Evolutionary conservation across 2,888 invertebrate genomes (phyloP), one percentile per base, ranked within the genome.

Genomic region (Cheilosia urbana): DNA sequence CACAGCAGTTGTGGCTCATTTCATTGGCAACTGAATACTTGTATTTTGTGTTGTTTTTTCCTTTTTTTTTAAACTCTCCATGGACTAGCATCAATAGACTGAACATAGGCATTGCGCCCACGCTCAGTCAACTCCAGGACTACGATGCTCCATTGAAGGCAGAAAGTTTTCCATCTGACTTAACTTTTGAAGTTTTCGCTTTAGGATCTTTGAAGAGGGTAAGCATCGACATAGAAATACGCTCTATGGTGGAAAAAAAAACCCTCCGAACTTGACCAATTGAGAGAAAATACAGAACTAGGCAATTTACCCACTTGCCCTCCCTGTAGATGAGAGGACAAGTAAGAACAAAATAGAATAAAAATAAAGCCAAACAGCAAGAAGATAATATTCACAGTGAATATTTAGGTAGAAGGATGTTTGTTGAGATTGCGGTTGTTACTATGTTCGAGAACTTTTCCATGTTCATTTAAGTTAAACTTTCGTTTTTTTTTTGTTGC

Each of bases 371-470:
- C 13, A 37, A 65, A 27, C 37, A 42, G 4, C 17, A 37, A 53
- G 77, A 63, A 65, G 49, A 77, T 77, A 69, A 75, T 79, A 76
- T 71, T 80, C 84, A 84, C 75, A 75, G 79, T 71, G 65, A 80
- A 60, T 80, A 84, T 76, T 75, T 58, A 71, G 73, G 79, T 65
- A 63, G 79, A 63, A 75, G 80, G 71, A 80, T 71, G 79, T 79
- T 84, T 76, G 84, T 80, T 84, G 75, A 84, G 79, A 84, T 84
- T 84, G 84, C 65, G 84, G 80, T 84, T 84, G 79, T 71, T 75
- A 84, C 84, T 80, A 65, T 75, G 75, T 84, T 60, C 69, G 69
- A 57, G 62, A 84, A 84, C 73, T 84, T 84, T 84, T 75, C 24
- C 79, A 65, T 84, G 83, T 79, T 84, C 83, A 84, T 79, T 84